Base-by-base conservation (phyloP, 2,888 invertebrate genomes). In the Argyra leucocephala region DNA sequence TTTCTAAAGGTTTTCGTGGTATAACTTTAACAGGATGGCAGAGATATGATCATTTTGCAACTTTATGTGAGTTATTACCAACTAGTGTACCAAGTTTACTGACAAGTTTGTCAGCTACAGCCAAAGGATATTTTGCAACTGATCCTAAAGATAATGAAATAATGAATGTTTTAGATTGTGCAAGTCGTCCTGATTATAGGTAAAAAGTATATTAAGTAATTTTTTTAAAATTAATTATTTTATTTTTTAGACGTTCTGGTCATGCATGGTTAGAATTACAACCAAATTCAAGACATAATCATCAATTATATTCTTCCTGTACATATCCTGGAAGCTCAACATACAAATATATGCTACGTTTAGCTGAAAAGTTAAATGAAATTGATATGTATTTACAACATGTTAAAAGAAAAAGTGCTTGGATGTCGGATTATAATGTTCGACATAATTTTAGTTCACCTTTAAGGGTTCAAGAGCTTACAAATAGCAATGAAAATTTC, bases 371-470 rank as follows among this genome's bases (percentile, higher is more conserved):
- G 62, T 73, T 80, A 66, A 69, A 71, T 23, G 82, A 82, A 69
- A 71, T 75, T 10, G 72, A 78, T 75, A 67, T 79, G 75, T 73
- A 78, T 70, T 69, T 80, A 64, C 71, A 72, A 48, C 76, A 77
- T 65, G 75, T 78, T 1, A 72, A 74, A 1, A 74, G 74, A 21
- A 74, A 75, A 61, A 79, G 76, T 71, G 81, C 87, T 36, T 89
- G 89, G 89, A 82, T 90, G 81, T 87, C 88, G 23, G 82, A 84
- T 36, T 89, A 88, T 75, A 88, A 88, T 74, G 80, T 87, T 6
- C 79, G 84, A n/a, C 84, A 85, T 71, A 86, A 86, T 73, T 89
- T 86, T 73, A 85, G 86, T 68, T 85, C 87, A 64, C 86, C 88
- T 0, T 74, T 84, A 65, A 82, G 89, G 62, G 81, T 89, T 1